Conservation (phyloP, 2,888 invertebrate genomes). For the Automeris io region DNA sequence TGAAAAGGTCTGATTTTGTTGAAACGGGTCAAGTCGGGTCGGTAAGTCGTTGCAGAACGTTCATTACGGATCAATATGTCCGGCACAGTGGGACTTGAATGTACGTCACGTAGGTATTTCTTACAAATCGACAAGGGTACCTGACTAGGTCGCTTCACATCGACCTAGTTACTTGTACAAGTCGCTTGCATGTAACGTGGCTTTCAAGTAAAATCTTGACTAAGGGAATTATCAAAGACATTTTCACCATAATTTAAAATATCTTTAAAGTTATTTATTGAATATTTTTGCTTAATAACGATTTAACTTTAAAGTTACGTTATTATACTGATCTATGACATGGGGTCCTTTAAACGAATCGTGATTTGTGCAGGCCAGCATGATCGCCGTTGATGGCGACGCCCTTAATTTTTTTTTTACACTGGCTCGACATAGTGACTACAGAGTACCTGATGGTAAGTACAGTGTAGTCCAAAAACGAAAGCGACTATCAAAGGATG, state of each 20-base stretch:
- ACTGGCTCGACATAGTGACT: too few relatives aligned
- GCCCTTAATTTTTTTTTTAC: too few relatives aligned
- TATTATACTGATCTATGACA: too few relatives aligned
- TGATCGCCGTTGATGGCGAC: too few relatives aligned
- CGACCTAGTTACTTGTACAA: neutral
- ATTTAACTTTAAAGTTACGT: too few relatives aligned
- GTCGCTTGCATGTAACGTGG: neutral
- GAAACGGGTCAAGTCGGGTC: neutral
- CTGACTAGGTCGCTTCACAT: slow-evolving; percentile 8
- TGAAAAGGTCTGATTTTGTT: neutral
- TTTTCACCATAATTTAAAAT: too few relatives aligned
- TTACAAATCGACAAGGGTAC: slow-evolving; percentile 6
- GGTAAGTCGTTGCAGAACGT: neutral
- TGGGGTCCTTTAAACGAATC: too few relatives aligned
- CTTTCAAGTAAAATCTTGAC: neutral
- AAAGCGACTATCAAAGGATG: too few relatives aligned
- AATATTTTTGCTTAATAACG: neutral
- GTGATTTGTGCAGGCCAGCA: too few relatives aligned
- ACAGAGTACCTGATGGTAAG: too few relatives aligned
- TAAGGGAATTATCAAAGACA: neutral
- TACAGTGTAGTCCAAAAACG: too few relatives aligned
- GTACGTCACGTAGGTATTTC: slow-evolving; percentile 5
- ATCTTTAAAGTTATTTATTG: too few relatives aligned
- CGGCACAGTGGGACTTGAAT: slow-evolving; percentile 4
- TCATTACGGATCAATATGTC: slow-evolving; percentile 1